Percentiles rank a stretch among this genome's conserved stretches.
These are phyloP conservation scores for Muraenolepis orangiensis DNA, from an alignment of 2,797 vertebrate species.

Conservation along the genomic window DNA sequence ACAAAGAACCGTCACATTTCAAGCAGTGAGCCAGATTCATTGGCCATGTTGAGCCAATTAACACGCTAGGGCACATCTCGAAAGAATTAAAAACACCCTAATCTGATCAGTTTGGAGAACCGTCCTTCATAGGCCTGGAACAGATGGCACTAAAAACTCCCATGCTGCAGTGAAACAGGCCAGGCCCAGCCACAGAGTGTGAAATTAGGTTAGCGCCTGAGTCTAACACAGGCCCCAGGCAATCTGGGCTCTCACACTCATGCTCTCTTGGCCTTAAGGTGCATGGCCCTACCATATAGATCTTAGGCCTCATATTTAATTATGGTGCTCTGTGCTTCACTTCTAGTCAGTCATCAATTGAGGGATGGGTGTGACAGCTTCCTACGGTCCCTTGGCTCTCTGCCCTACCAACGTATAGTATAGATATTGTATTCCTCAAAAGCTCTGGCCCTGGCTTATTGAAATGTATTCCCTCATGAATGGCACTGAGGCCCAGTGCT, in stretches of 20 bases:
- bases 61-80: constrained; percentile 78
- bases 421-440: constrained; percentile 33
- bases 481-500: constrained; percentile 19
- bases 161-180: constrained; percentile 67
- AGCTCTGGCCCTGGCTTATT: constrained; percentile 31
- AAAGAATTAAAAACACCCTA: constrained; percentile 80
- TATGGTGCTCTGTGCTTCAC: constrained; percentile 60
- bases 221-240: constrained; percentile 68
- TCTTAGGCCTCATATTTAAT: constrained; percentile 68
- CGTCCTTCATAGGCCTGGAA: constrained; percentile 74
- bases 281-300: constrained; percentile 59
- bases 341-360: constrained; percentile 52
- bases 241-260: constrained; percentile 62
- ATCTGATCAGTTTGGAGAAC: constrained; percentile 80
- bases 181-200: constrained; percentile 72
- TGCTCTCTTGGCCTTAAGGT: constrained; percentile 67
- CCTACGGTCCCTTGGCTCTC: constrained; percentile 35
- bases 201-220: constrained; percentile 82
- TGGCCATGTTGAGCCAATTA: constrained; percentile 80
- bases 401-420: constrained; percentile 22
- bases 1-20: constrained; percentile 52
- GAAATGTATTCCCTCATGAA: constrained; percentile 29
- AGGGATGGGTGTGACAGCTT: constrained; percentile 52
- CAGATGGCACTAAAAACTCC: constrained; percentile 75
- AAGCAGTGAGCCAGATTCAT: constrained; percentile 67